These are phyloP conservation scores for Petrocephalus microphthalmus DNA, from an alignment of 2,113 vertebrate species.

Conservation along the genomic window DNA sequence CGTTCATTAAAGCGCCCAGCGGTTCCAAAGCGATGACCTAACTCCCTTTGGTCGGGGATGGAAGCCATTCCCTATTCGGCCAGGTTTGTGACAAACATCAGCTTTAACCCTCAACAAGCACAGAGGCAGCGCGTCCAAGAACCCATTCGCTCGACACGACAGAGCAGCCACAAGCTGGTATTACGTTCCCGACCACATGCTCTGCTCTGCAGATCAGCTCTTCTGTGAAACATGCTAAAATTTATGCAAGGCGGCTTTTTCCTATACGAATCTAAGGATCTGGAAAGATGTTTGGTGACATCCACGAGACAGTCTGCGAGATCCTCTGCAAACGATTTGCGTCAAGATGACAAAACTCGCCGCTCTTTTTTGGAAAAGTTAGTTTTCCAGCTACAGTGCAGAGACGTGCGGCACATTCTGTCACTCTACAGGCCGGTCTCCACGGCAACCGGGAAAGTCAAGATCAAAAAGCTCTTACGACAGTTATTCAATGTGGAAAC, in stretches of 20 bases:
- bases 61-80: slow-evolving; percentile 40
- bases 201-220: neutral
- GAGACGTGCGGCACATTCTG: neutral
- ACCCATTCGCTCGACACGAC: neutral
- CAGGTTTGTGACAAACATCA: slow-evolving; percentile 34
- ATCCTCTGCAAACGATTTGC: neutral
- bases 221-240: neutral
- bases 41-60: slow-evolving; percentile 32
- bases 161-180: neutral
- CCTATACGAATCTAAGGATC: neutral
- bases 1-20: slow-evolving; percentile 26
- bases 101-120: slow-evolving; percentile 13
- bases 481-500: neutral
- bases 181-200: neutral
- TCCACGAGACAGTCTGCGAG: neutral
- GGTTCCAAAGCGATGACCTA: slow-evolving; percentile 51
- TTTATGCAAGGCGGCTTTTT: neutral
- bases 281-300: neutral
- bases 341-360: neutral
- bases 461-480: neutral
- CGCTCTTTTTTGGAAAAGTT: neutral
- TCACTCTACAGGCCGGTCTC: neutral
- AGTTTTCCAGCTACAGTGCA: neutral
- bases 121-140: neutral
- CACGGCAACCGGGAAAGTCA: neutral